Evolutionary conservation across 2,113 vertebrate genomes (phyloP).

Genomic region (Pao palembangensis): DNA sequence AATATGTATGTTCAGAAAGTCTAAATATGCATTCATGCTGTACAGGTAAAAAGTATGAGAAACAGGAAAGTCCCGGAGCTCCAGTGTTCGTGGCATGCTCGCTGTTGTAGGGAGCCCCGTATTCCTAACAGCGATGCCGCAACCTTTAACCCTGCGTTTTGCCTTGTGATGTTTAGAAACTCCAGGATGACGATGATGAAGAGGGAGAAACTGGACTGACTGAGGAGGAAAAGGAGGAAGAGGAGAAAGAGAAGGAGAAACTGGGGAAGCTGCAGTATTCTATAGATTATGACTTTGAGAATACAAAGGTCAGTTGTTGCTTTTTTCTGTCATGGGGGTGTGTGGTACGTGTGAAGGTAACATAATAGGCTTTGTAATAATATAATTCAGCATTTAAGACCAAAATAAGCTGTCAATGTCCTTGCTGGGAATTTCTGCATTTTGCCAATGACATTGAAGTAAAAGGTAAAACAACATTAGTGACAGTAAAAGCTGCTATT

Average conservation of each 20-base stretch:
- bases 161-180: constrained; percentile 68
- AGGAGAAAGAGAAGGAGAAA: constrained; percentile 93
- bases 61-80: constrained; percentile 46
- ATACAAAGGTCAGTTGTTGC: constrained; percentile 84
- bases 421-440: too few relatives aligned
- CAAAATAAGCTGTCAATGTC: too few relatives aligned
- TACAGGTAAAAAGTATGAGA: constrained; percentile 48
- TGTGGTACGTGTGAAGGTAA: too few relatives aligned
- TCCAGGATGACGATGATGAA: constrained; percentile 88
- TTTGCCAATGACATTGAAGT: too few relatives aligned
- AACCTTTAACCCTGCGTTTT: constrained; percentile 7
- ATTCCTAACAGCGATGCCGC: background rate
- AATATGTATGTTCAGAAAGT: background rate
- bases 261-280: constrained; percentile 97
- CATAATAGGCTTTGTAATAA: too few relatives aligned
- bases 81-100: constrained; percentile 76
- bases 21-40: constrained; percentile 17
- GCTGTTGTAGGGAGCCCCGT: constrained; percentile 51
- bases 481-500: too few relatives aligned
- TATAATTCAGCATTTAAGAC: background rate
- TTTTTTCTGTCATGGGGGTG: too few relatives aligned
- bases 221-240: constrained; percentile 92
- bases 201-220: constrained; percentile 90
- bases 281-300: constrained; percentile 95
- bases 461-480: too few relatives aligned